Conservation (phyloP, 1,140 invertebrate genomes). For the Listronotus oregonensis region DNA sequence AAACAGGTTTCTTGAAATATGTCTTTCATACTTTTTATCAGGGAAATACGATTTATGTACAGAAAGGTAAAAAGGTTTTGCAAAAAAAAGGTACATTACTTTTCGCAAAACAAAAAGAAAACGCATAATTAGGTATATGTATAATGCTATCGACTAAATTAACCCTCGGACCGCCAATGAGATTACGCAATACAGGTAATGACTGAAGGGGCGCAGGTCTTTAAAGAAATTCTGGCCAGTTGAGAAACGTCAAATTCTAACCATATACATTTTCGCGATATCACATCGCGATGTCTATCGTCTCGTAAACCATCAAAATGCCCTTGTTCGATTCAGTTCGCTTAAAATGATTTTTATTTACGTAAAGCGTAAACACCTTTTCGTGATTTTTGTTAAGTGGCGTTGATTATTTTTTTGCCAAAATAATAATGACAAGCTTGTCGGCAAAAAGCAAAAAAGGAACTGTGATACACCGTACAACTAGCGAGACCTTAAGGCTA, state of each 20-base stretch:
- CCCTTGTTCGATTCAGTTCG: constrained; percentile 32
- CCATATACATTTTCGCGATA: constrained; percentile 23
- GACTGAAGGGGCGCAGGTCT: constrained; percentile 17
- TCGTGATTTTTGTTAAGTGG: constrained; percentile 30
- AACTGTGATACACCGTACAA: constrained; percentile 73
- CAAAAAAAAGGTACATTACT: neutral
- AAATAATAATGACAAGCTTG: constrained; percentile 23
- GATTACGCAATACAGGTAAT: constrained; percentile 27
- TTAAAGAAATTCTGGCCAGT: constrained; percentile 20
- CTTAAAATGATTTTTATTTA: constrained; percentile 32
- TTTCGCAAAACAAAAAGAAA: neutral
- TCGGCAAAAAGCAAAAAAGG: constrained; percentile 44
- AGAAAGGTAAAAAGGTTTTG: too few species aligned
- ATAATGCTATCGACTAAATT: neutral
- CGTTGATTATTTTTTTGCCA: constrained; percentile 17
- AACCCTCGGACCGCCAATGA: constrained; percentile 5
- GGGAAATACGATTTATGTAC: too few species aligned
- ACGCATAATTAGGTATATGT: neutral
- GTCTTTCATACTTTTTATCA: too few species aligned
- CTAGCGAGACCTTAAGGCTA: constrained; percentile 76
- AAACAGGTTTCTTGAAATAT: too few species aligned
- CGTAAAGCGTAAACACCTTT: constrained; percentile 8
- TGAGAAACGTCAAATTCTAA: constrained; percentile 32
- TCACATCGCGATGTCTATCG: constrained; percentile 23
- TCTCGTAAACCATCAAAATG: constrained; percentile 18